Conservation (phyloP, 2,888 invertebrate genomes). For the Xestia xanthographa region DNA sequence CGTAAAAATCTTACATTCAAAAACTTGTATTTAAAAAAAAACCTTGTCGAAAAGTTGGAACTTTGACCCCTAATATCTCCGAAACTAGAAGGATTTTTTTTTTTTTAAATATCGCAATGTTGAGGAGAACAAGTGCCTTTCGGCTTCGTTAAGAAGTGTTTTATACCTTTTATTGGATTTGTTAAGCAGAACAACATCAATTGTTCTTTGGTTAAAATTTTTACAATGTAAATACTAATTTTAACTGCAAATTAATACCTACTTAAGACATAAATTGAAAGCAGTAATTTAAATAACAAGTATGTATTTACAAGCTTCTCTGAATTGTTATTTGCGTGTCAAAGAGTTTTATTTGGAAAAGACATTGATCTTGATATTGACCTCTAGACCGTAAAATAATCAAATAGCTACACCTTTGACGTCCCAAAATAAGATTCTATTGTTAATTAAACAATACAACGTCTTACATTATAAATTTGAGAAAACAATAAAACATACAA, state of each 20-base stretch:
- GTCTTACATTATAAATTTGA: neutral
- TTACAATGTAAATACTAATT: neutral
- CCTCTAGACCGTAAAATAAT: slow-evolving; percentile 32
- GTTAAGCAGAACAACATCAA: neutral
- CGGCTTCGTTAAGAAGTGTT: no score
- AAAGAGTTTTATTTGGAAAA: slow-evolving; percentile 3
- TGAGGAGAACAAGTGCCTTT: no score
- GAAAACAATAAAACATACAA: neutral
- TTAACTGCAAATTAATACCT: neutral
- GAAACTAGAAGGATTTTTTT: no score
- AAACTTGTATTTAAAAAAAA: no score
- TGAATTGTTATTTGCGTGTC: neutral
- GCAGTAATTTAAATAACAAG: neutral
- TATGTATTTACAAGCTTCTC: neutral
- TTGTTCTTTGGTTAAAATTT: neutral
- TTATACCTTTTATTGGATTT: no score
- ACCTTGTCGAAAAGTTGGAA: no score
- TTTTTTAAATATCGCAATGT: no score
- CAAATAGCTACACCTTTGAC: neutral
- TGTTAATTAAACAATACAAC: neutral
- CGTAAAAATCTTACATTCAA: no score
- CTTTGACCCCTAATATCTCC: no score
- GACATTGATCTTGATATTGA: neutral
- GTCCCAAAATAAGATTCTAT: neutral
- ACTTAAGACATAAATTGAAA: neutral